Evolutionary conservation across 1,140 invertebrate genomes (phyloP).

Genomic region (Theocolax elegans): DNA sequence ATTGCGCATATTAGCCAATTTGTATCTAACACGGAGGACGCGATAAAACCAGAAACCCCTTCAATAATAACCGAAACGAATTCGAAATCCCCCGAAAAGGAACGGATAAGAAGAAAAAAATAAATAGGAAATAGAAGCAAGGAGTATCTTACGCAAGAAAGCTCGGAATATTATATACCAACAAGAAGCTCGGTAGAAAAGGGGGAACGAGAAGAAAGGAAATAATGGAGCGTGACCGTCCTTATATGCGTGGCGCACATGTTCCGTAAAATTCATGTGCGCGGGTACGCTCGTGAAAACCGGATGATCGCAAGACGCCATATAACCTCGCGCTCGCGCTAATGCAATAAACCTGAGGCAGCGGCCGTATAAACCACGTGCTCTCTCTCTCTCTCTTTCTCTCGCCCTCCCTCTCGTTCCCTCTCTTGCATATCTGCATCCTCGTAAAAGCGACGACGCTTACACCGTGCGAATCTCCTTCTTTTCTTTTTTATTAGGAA

Average conservation of each 20-base stretch:
- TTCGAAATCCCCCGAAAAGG: too few relatives aligned
- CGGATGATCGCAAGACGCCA: neutral
- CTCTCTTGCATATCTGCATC: neutral
- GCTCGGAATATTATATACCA: too few relatives aligned
- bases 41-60: too few relatives aligned
- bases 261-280: slow-evolving; percentile 25
- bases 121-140: too few relatives aligned
- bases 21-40: too few relatives aligned
- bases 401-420: neutral
- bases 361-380: neutral
- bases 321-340: neutral
- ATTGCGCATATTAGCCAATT: too few relatives aligned
- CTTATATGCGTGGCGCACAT: neutral
- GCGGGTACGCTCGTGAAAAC: neutral
- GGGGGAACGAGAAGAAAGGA: neutral
- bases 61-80: too few relatives aligned
- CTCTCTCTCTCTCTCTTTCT: neutral
- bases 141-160: too few relatives aligned
- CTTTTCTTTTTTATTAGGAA: neutral
- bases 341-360: slow-evolving; percentile 23
- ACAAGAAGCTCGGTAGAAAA: neutral
- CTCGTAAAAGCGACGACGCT: neutral
- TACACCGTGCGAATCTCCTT: neutral
- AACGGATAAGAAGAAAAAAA: too few relatives aligned
- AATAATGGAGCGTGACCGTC: slow-evolving; percentile 8